Evolutionary conservation across 1,140 invertebrate species (phyloP), one percentile per base, ranked within the genome.

Genomic region (Harlomillsia oculata): DNA sequence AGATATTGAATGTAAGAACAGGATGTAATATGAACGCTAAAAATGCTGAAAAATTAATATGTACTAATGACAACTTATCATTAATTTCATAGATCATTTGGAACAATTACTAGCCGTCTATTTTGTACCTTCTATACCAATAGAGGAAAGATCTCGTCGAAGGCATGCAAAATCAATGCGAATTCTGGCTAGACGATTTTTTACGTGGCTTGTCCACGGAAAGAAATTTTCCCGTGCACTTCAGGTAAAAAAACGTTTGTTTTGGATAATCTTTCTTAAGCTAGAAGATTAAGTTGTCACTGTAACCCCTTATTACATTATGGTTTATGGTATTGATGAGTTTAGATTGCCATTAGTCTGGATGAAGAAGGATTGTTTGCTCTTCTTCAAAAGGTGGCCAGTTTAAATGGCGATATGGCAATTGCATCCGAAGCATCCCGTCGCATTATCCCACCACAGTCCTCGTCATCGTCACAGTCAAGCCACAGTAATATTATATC

Each of bases 121-220:
- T 25, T 62, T 62, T 41, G 60, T 58, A 5, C 60, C 60, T 11
- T 30, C n/a, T 26, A 34, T 46, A 14, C 46, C 53, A 2, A 26
- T 36, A 28, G 60, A 58, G 14, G 55, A 57, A 13, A 25, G 34
- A 11, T 18, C 50, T 18, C 49, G 56, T 18, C 34, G 44, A 54
- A 53, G 53, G 18, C 60, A 62, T 49, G 34, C 26, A 2, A 58
- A 57, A 30, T 57, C 60, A 2, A 50, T 62, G 49, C 14, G 60
- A n/a, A 54, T 62, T 20, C 44, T 62, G 16, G 60, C 60, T 14
- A 39, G 52, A 45, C 44, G 43, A 25, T 62, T 58, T 49, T 62
- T 62, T 23, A 62, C 54, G 55, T 62, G 60, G 60, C 29, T 62
- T 9, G 5, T 58, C 8, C 21, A 30, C 23, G n/a, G 36, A 6